Conservation (phyloP, 2,797 vertebrate genomes). For the Squalus acanthias region DNA sequence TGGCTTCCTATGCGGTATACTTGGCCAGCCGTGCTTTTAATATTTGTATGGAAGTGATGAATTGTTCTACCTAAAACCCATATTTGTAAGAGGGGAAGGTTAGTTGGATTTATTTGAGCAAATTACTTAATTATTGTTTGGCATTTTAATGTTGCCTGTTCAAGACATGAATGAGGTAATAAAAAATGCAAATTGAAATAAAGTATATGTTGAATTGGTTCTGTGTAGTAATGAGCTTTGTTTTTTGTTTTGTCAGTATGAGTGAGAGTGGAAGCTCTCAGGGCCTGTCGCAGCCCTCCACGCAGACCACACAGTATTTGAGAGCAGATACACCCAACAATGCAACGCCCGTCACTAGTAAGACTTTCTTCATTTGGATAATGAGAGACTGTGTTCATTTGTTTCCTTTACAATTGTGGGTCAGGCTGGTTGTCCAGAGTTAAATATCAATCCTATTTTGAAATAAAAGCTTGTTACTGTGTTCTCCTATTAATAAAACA, state of each 20-base stretch:
- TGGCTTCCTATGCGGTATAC: not conserved
- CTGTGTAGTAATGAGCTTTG: not conserved
- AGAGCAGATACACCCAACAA: conserved; percentile 97
- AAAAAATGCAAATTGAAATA: not conserved
- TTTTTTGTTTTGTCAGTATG: conserved; percentile 62
- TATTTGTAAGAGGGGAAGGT: not conserved
- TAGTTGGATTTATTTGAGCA: not conserved
- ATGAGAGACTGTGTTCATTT: not conserved
- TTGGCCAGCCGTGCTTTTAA: not conserved
- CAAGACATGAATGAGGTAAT: not conserved
- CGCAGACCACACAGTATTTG: conserved; percentile 96
- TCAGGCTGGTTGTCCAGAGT: not conserved
- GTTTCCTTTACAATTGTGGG: not conserved
- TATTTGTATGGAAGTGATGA: not conserved
- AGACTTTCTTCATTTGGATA: conserved; percentile 62
- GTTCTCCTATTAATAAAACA: not conserved
- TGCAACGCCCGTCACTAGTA: conserved; percentile 90
- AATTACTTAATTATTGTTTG: not conserved
- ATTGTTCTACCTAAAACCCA: not conserved
- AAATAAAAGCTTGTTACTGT: not conserved
- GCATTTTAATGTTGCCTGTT: conserved; percentile 36
- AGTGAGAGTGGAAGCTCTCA: conserved; percentile 95
- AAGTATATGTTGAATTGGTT: too few species aligned
- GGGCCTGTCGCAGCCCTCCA: conserved; percentile 93
- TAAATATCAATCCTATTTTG: not conserved